Percentiles rank a stretch among this genome's conserved stretches.
Conservation (phyloP, 37 sponge, comb jelly and placozoan genomes). For the Hexactinellida sp. region DNA sequence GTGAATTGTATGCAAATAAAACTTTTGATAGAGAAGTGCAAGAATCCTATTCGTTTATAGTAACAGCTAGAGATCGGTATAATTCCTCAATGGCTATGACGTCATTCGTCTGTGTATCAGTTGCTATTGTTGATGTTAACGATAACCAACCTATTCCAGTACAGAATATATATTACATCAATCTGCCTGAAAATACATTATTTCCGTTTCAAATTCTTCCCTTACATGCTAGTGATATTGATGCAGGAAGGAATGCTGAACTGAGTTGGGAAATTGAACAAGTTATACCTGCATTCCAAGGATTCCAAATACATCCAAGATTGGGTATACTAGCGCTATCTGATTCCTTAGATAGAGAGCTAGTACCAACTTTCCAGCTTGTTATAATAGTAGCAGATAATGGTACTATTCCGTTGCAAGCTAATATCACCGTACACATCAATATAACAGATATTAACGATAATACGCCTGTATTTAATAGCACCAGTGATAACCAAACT, state of each 20-base stretch:
- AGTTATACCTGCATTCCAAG: background rate
- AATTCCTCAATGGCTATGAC: background rate
- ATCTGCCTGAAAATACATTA: background rate
- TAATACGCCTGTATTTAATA: background rate
- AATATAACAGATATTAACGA: background rate
- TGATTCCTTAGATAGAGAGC: background rate
- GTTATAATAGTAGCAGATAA: background rate
- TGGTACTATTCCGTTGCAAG: background rate
- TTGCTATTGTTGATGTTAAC: background rate
- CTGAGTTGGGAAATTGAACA: background rate
- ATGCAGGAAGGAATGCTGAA: background rate
- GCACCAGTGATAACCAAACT: background rate
- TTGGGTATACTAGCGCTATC: background rate
- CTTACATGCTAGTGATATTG: background rate
- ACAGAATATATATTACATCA: background rate
- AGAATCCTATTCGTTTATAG: background rate
- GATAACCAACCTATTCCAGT: background rate
- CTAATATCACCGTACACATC: background rate
- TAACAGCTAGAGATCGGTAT: background rate
- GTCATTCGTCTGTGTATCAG: background rate
- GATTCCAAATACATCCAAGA: background rate
- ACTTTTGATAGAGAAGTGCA: background rate
- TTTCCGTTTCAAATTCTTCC: background rate
- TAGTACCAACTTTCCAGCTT: background rate
- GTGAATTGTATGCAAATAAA: background rate